Evolutionary conservation across 2,888 invertebrate species (phyloP).

Genomic region (Omphaloscelis lunosa): DNA sequence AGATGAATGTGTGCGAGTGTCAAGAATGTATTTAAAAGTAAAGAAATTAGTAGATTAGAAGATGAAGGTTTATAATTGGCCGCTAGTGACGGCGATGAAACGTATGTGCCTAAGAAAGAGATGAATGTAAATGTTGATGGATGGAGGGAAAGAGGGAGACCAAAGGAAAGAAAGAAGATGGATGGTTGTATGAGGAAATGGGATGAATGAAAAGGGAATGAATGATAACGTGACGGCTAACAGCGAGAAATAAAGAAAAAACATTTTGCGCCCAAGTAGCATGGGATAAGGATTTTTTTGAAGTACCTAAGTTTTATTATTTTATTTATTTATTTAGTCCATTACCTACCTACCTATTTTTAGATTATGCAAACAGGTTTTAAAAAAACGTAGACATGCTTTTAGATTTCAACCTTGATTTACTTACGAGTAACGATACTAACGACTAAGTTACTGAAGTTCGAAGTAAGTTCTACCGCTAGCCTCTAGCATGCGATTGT

Average conservation of each 20-base stretch:
- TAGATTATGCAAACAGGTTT: conserved; percentile 12
- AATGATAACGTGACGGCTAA: conserved; percentile 4
- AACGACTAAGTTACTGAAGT: not conserved
- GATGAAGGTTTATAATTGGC: not conserved
- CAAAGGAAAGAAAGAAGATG: not conserved
- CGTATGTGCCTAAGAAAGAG: too few species aligned
- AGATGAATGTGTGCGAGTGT: not conserved
- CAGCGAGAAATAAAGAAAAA: not conserved
- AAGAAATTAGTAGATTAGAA: not conserved
- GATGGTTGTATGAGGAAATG: not conserved
- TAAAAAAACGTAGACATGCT: not conserved
- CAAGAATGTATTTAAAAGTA: not conserved
- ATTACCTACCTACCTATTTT: conserved; percentile 1
- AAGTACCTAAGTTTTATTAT: not conserved
- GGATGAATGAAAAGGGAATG: not conserved
- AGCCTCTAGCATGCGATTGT: too few species aligned
- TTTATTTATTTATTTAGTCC: not conserved
- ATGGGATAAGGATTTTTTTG: not conserved
- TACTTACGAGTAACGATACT: not conserved
- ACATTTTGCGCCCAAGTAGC: not conserved
- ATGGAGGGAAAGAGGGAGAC: too few species aligned
- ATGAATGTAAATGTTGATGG: not conserved
- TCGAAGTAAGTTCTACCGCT: conserved; percentile 2
- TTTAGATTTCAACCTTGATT: conserved; percentile 22
- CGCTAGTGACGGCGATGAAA: not conserved